Evolutionary conservation across 2,888 invertebrate genomes (phyloP).

Genomic region (Caenorhabditis uteleia): DNA sequence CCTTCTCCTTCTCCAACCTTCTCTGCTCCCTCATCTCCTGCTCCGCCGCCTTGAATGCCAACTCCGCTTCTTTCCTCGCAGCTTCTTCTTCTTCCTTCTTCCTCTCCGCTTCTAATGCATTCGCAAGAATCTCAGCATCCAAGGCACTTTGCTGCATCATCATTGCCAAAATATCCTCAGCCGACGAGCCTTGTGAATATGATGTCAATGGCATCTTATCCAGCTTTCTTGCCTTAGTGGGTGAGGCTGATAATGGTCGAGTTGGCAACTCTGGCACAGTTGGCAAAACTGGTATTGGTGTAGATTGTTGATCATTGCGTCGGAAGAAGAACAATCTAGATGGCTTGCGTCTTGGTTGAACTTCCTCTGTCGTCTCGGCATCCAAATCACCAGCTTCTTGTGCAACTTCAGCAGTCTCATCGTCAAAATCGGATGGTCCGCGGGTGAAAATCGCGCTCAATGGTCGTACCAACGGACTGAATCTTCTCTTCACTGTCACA

Average conservation of each 20-base stretch:
- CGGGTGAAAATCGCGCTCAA: conserved; percentile 12
- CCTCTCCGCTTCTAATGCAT: conserved; percentile 1
- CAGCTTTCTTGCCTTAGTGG: too few species aligned
- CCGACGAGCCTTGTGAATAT: conserved; percentile 22
- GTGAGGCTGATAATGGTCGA: not conserved
- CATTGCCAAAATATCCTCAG: conserved; percentile 30
- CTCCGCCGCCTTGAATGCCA: too few species aligned
- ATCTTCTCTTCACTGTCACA: conserved; percentile 1
- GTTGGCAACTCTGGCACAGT: too few species aligned
- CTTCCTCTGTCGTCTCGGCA: too few species aligned
- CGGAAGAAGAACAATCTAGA: too few species aligned
- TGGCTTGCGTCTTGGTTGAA: too few species aligned
- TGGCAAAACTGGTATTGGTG: too few species aligned
- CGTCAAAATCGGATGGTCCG: too few species aligned
- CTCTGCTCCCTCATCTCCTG: not conserved
- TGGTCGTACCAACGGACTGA: conserved; percentile 26
- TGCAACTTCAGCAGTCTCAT: conserved; percentile 7
- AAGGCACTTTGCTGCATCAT: conserved; percentile 8
- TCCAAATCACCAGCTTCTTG: conserved; percentile 6
- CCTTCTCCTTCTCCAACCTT: conserved; percentile 1
- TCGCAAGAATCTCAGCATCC: too few species aligned
- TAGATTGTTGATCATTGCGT: too few species aligned
- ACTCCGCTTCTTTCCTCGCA: too few species aligned
- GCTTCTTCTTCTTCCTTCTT: conserved; percentile 3
- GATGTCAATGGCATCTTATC: not conserved